Evolutionary conservation across 2,797 vertebrate species (phyloP), one percentile per base, ranked within the genome.

Genomic region (Acanthurus lineatus): DNA sequence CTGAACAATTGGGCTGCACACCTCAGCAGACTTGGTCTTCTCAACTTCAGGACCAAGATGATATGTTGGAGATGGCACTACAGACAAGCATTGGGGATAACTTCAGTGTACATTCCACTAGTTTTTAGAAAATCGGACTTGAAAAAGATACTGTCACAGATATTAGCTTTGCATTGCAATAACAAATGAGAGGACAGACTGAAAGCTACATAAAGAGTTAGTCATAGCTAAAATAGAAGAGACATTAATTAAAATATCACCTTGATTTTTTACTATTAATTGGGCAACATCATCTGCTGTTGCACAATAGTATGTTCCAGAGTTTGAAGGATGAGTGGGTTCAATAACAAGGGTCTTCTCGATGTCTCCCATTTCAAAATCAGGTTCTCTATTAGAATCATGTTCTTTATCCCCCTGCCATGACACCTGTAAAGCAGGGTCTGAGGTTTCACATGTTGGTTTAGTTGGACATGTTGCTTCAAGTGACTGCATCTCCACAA

Each of bases 301-400:
- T 14, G 97, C 96, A 11, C 96, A 97, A 89, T 97, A 96, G 11
- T 97, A 97, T 71, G 96, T 93, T 79, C 97, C 97, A 2, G 96
- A 91, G 0, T 97, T 95, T n/a, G 93, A 93, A 16, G 92, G 90
- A 90, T 88, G 95, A 63, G 95, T 93, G 0, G 94, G 92, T 56
- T 96, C 94, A 86, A 98, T 94, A 90, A 97, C 93, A 87, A 99
- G 94, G 57, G 88, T 94, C 91, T 82, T 93, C 76, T 84, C 80
- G 11, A 84, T 66, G 12, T 91, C 94, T 61, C 94, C 94, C 3
- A 79, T 91, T 90, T 96, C 94, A 69, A 96, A 93, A 64, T 94
- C 78, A 86, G 94, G 71, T 54, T 68, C 75, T 78, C 86, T 90
- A 0, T 79, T 80, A 70, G 63, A 92, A 69, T 94, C 88, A 38